Evolutionary conservation across 2,888 invertebrate genomes (phyloP), one percentile per base, ranked within the genome.

Genomic region (Morpho deidamia): DNA sequence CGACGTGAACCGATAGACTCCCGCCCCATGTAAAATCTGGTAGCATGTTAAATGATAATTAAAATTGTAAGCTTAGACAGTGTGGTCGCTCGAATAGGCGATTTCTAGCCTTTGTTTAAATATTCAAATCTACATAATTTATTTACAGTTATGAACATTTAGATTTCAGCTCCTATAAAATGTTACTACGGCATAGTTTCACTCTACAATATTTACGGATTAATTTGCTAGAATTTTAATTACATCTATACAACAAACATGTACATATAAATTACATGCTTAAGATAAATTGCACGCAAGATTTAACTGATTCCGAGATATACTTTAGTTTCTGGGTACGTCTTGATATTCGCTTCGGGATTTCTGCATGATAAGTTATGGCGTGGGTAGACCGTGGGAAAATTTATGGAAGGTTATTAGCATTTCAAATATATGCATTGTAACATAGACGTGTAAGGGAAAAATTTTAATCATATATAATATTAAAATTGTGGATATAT

Each of bases 271-370:
- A 10, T 48, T 39, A 48, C 46, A 38, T 46, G 34, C 33, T 39
- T 8, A 49, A 49, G 49, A 49, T 42, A 49, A 49, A 49, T 49
- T 49, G 35, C 49, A 41, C 35, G 35, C 38, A 34, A 42, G 47
- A 40, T 48, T 48, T 40, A 33, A 48, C 49, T 35, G 42, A 49
- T 49, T 41, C 42, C 35, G 42, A 49, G 49, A 42, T 49, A 49
- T 49, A 35, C 49, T 47, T 43, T 47, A 53, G 53, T 56, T 59
- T 56, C 45, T 47, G 44, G 34, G 38, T 51, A 44, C 49, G 37
- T 32, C 44, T 40, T 53, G 52, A 53, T 53, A 47, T 38, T 47
- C 53, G 46, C 47, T 11, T 33, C 12, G 53, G 53, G 53, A 53
- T 47, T 52, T 53, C 47, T 46, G 14, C 37, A 53, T 47, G 38